phyloP scores from a whole-genome alignment of 2,797 vertebrate genomes.

The Saxicola maurus region DNA sequence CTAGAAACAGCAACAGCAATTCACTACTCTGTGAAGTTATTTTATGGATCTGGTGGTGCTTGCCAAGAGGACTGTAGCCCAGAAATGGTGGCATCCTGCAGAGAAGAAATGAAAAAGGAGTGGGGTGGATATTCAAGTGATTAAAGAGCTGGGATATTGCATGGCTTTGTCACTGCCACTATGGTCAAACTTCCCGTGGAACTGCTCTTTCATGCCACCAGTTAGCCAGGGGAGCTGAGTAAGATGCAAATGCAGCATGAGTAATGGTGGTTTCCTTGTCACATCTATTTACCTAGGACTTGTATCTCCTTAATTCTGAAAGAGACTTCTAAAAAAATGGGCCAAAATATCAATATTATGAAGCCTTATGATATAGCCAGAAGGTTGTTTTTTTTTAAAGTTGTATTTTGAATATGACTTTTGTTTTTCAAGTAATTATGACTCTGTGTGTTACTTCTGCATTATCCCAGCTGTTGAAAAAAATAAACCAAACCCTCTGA shows the following conservation, averaged over 20 bases:
- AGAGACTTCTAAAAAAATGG: fast-evolving
- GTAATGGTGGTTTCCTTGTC: background rate
- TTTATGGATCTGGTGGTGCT: conserved; percentile 21
- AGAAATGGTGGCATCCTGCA: background rate
- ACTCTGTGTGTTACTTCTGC: background rate
- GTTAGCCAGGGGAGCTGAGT: background rate
- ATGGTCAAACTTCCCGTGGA: fast-evolving
- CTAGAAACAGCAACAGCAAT: conserved; percentile 19
- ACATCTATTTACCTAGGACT: background rate
- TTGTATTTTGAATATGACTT: background rate
- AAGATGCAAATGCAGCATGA: background rate
- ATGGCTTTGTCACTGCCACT: background rate
- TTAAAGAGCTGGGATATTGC: background rate
- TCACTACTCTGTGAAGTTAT: background rate
- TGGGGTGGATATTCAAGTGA: background rate
- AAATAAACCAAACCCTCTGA: background rate
- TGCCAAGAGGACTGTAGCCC: background rate
- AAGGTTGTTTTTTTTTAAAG: background rate
- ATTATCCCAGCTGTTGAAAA: background rate
- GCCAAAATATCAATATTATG: background rate
- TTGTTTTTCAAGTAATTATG: background rate
- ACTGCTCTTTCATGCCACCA: background rate
- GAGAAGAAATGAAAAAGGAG: background rate
- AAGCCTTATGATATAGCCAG: background rate
- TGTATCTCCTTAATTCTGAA: background rate